Percentiles rank a stretch among this genome's conserved stretches.
phyloP scores from a whole-genome alignment of 2,888 invertebrate genomes.

The Trilocha varians region DNA sequence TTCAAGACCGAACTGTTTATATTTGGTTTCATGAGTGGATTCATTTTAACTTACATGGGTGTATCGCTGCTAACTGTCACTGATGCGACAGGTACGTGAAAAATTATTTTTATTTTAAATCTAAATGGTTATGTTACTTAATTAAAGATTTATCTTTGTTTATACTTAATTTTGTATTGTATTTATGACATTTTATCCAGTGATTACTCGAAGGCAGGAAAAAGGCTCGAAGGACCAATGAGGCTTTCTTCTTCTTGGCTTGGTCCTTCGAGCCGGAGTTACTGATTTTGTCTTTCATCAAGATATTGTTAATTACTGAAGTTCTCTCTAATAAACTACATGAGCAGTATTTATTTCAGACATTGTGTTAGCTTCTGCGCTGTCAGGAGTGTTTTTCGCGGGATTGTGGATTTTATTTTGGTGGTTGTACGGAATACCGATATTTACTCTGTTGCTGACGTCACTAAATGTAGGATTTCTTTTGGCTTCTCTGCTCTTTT shows the following conservation, averaged over 20 bases:
- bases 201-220: no score
- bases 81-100: constrained; percentile 24
- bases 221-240: no score
- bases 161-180: no score
- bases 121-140: no score
- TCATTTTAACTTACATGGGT: constrained; percentile 69
- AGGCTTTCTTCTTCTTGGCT: no score
- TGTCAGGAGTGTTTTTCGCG: constrained; percentile 74
- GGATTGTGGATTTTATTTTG: constrained; percentile 75
- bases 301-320: no score
- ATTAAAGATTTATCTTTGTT: no score
- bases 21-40: constrained; percentile 73
- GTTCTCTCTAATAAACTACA: no score
- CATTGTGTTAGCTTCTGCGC: constrained; percentile 55
- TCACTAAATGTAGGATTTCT: constrained; percentile 76
- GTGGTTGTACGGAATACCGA: constrained; percentile 75
- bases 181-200: no score
- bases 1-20: constrained; percentile 76
- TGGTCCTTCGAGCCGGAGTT: no score
- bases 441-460: constrained; percentile 73
- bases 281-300: no score
- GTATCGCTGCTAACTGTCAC: constrained; percentile 33
- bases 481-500: constrained; percentile 72
- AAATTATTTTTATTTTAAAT: no score
- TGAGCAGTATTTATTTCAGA: constrained; percentile 55